These are phyloP conservation scores for Paelopatides confundens DNA, from an alignment of 53 echinoderm and acorn worm genomes.

Conservation along the genomic window DNA sequence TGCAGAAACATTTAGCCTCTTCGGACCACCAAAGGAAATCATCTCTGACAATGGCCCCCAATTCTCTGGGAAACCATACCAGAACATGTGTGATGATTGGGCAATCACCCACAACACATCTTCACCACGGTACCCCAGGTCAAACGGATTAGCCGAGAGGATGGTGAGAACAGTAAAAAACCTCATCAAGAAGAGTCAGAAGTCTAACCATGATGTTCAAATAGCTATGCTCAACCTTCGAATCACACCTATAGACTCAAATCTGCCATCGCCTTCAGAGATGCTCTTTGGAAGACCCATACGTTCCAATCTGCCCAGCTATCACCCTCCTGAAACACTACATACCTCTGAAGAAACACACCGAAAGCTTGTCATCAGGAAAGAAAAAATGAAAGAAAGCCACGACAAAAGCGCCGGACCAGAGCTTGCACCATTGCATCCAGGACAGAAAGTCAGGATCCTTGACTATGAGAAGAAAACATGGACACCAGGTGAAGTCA, in stretches of 20 bases:
- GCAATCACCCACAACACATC: conserved; percentile 54
- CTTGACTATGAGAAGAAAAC: neutral
- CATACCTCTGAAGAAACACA: neutral
- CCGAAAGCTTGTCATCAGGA: neutral
- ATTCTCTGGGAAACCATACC: no score
- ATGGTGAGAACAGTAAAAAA: conserved; percentile 52
- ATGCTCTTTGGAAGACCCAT: conserved; percentile 38
- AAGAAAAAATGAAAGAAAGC: neutral
- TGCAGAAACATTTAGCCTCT: no score
- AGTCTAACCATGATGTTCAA: conserved; percentile 38
- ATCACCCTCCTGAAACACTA: neutral
- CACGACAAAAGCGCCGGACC: neutral
- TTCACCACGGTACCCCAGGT: conserved; percentile 28
- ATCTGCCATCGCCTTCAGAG: conserved; percentile 69
- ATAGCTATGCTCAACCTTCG: conserved; percentile 9
- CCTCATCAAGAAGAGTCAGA: conserved; percentile 51
- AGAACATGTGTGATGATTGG: neutral
- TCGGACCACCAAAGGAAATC: no score
- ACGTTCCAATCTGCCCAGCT: neutral
- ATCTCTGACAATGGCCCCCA: no score
- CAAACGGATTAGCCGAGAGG: conserved; percentile 60
- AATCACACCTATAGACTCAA: conserved; percentile 50
- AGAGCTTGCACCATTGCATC: neutral
- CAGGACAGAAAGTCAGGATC: neutral
- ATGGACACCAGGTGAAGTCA: neutral